Conservation (phyloP, 2,113 vertebrate genomes). For the Pollimyrus isidori region DNA sequence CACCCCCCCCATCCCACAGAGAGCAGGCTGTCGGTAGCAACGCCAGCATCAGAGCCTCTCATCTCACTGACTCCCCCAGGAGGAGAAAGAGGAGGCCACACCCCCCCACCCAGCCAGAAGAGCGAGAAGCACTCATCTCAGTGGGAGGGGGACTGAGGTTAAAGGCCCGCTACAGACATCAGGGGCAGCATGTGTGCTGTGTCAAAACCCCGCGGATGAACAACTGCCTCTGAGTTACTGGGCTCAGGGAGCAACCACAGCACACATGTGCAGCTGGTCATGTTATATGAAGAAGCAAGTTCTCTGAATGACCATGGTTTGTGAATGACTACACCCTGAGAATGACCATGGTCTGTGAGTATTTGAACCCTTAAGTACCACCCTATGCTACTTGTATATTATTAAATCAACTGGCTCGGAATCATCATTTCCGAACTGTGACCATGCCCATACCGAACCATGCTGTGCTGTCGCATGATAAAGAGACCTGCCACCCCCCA, state of each 20-base stretch:
- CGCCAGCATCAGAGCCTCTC: background rate
- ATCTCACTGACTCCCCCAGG: too few species aligned
- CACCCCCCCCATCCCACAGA: background rate
- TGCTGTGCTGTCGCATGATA: background rate
- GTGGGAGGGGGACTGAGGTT: background rate
- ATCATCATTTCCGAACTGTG: background rate
- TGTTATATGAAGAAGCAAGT: background rate
- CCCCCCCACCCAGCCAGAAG: background rate
- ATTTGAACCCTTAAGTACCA: background rate
- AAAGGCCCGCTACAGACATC: background rate
- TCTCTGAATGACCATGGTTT: background rate
- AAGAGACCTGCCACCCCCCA: background rate
- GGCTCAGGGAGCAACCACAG: background rate
- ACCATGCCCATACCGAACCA: background rate
- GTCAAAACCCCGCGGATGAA: background rate
- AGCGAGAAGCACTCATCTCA: background rate
- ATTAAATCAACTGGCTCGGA: background rate
- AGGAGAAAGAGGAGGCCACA: background rate
- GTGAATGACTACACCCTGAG: background rate
- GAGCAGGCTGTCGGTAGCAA: background rate
- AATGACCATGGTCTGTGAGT: background rate
- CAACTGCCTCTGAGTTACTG: background rate
- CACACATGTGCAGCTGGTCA: background rate
- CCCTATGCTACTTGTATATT: background rate
- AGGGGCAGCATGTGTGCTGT: background rate